Base-by-base conservation (phyloP, 2,888 invertebrate species). In the Phalera bucephala region DNA sequence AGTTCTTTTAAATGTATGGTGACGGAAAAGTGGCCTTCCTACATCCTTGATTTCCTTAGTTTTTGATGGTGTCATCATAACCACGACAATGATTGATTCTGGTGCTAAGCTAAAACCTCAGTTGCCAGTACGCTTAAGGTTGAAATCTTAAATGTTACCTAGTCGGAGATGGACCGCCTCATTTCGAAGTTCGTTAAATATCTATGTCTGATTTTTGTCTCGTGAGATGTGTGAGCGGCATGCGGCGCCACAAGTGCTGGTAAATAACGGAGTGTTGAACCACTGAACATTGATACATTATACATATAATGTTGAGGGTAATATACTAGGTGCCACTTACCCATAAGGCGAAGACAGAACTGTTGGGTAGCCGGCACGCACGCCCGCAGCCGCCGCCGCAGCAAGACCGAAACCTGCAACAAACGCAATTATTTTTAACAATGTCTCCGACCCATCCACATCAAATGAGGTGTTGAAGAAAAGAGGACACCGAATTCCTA, bases 321-420 rank as follows among this genome's bases (percentile, higher is more conserved):
- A n/a, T n/a, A n/a, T n/a, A n/a, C n/a, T n/a, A n/a, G n/a, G n/a
- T n/a, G 14, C 9, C 50, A 94, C 96, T 95, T 90, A 96, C 96
- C 96, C 96, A 75, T 95, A 96, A 77, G 95, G 96, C 54, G 95
- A 92, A 42, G 94, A 95, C 65, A 96, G 89, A 49, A 96, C 93
- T 31, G 94, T 91, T 36, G 94, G 95, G 76, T 95, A 96, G 51
- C 95, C 95, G 11, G 95, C 91, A 54, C 95, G 92, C 45, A 96
- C 93, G 49, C 95, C 94, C 33, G 93, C 91, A 51, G 95, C 93
- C 25, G 88, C 86, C 26, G 86, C 88, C 26, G 88, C 87, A 7
- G 88, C 86, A 46, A 88, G 49, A 3, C 87, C 84, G 48, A 88
- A 88, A 40, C 87, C 87, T 87, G 83, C 34, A 85, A 83, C 78